Evolutionary conservation across 2,888 invertebrate species (phyloP).

Genomic region (Polia nebulosa): DNA sequence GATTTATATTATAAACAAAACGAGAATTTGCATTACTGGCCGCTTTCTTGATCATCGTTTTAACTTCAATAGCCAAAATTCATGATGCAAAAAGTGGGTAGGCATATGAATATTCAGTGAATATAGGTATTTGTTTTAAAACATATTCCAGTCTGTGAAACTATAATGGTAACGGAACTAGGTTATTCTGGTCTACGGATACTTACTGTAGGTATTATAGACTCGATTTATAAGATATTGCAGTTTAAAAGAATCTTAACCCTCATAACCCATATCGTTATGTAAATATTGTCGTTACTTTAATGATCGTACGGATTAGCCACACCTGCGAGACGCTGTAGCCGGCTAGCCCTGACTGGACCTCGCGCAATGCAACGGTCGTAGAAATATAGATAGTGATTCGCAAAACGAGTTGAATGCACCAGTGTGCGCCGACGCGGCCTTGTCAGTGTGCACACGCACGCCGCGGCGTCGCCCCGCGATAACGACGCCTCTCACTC

Average conservation of each 20-base stretch:
- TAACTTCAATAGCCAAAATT: slow-evolving; percentile 6
- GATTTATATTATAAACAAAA: slow-evolving; percentile 8
- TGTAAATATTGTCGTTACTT: slow-evolving; percentile 47
- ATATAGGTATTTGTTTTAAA: not conserved
- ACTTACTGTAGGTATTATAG: not conserved
- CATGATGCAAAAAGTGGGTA: slow-evolving; percentile 11
- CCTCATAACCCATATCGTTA: slow-evolving; percentile 38
- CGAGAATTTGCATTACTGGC: slow-evolving; percentile 7
- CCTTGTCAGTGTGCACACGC: slow-evolving; percentile 82
- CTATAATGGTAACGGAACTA: not conserved
- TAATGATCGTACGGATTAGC: slow-evolving; percentile 25
- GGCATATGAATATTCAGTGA: slow-evolving; percentile 16
- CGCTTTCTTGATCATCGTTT: slow-evolving; percentile 5
- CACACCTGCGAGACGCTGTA: slow-evolving; percentile 34
- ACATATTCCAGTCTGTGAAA: not conserved
- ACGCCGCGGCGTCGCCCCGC: slow-evolving; percentile 67
- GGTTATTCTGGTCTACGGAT: not conserved
- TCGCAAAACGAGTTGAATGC: slow-evolving; percentile 84
- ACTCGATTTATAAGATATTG: slow-evolving; percentile 13
- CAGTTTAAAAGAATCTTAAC: slow-evolving; percentile 11
- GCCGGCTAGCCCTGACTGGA: slow-evolving; percentile 39
- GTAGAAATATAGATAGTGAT: slow-evolving; percentile 70
- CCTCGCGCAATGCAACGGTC: slow-evolving; percentile 32
- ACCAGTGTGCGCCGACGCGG: slow-evolving; percentile 78
- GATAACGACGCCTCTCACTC: slow-evolving; percentile 75